Evolutionary conservation across 2,797 vertebrate species (phyloP).

Genomic region (Thamnophis elegans): DNA sequence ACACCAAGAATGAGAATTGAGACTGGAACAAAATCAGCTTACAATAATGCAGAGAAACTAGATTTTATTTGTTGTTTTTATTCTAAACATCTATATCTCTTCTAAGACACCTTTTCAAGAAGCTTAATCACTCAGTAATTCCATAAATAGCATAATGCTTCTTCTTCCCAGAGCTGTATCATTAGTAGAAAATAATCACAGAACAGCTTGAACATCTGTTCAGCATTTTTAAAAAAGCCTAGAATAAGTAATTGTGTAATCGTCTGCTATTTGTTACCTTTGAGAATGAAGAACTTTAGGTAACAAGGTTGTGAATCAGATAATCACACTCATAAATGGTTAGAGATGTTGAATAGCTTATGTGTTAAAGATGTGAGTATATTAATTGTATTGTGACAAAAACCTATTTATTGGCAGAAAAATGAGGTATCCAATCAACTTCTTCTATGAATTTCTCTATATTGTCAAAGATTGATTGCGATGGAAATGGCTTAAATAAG

Average conservation of each 20-base stretch:
- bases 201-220: constrained; percentile 56
- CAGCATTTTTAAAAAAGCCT: background rate
- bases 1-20: background rate
- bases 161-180: constrained; percentile 38
- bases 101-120: background rate
- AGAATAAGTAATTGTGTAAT: constrained; percentile 12
- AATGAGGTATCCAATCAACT: constrained; percentile 18
- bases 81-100: background rate
- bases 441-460: background rate
- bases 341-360: constrained; percentile 40
- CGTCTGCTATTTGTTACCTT: constrained; percentile 24
- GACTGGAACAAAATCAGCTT: background rate
- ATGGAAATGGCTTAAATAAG: background rate
- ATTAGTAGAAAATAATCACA: constrained; percentile 46
- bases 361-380: constrained; percentile 36
- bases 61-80: background rate
- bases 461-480: background rate
- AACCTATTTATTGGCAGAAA: constrained; percentile 13
- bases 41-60: background rate
- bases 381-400: constrained; percentile 15
- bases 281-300: constrained; percentile 19
- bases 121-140: constrained; percentile 10
- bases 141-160: constrained; percentile 42
- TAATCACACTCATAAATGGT: constrained; percentile 40
- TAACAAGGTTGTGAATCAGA: constrained; percentile 47